Conservation (phyloP, 2,113 vertebrate species). For the Cheirogaleus medius region DNA sequence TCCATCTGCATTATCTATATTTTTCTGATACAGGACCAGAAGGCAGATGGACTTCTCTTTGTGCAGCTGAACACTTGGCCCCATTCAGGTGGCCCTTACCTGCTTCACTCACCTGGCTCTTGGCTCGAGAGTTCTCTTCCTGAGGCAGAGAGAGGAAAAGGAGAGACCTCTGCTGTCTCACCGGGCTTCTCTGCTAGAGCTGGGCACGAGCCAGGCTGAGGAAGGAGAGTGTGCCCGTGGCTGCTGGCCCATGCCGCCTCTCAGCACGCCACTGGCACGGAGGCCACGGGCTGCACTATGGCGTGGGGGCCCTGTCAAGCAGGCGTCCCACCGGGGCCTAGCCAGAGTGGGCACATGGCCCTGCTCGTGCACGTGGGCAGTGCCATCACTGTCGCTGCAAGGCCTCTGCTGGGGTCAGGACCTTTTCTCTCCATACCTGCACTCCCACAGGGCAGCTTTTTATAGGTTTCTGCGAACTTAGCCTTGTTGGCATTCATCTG, state of each 20-base stretch:
- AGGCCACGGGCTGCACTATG: not conserved
- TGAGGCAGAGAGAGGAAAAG: not conserved
- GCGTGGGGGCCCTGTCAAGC: not conserved
- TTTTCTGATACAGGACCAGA: not conserved
- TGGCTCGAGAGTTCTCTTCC: not conserved
- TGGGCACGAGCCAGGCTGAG: not conserved
- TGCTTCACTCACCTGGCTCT: not conserved
- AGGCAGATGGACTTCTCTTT: not conserved
- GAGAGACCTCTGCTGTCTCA: too few relatives aligned
- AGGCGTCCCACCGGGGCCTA: accelerated
- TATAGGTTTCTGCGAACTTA: not conserved
- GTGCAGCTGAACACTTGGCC: not conserved
- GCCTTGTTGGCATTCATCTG: not conserved
- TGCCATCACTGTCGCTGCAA: too few relatives aligned
- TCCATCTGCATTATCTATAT: accelerated
- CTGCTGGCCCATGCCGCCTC: accelerated
- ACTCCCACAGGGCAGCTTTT: not conserved
- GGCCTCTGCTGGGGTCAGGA: not conserved
- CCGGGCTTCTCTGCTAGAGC: not conserved
- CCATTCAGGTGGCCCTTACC: not conserved
- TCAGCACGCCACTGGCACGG: not conserved
- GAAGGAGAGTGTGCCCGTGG: accelerated
- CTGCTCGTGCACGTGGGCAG: accelerated
- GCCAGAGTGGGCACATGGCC: not conserved
- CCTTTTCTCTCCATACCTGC: not conserved